Evolutionary conservation across 2,888 invertebrate species (phyloP).

Genomic region (Stenodera caucasica): DNA sequence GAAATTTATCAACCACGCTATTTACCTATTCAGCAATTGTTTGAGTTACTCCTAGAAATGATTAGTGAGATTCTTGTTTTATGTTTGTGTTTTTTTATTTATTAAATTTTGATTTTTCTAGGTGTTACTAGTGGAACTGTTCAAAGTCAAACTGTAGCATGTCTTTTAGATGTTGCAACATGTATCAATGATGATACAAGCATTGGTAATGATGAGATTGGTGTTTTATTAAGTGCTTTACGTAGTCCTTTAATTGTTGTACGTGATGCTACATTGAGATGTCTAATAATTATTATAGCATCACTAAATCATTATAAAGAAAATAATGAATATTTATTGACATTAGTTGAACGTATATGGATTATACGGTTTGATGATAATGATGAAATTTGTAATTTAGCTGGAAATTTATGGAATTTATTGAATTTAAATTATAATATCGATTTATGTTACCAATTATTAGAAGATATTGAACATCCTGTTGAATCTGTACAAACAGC

Average conservation of each 20-base stretch:
- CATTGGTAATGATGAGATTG: slow-evolving; percentile 72
- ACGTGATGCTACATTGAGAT: slow-evolving; percentile 77
- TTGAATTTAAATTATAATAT: slow-evolving; percentile 59
- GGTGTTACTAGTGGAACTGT: slow-evolving; percentile 68
- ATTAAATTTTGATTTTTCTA: slow-evolving; percentile 38
- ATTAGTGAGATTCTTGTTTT: slow-evolving; percentile 60
- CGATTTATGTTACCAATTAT: slow-evolving; percentile 60
- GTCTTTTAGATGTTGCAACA: slow-evolving; percentile 78
- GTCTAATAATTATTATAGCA: slow-evolving; percentile 65
- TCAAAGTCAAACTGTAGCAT: slow-evolving; percentile 76
- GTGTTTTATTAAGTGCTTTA: slow-evolving; percentile 74
- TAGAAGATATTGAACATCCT: slow-evolving; percentile 76
- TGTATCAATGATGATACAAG: slow-evolving; percentile 71
- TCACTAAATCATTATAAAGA: slow-evolving; percentile 66
- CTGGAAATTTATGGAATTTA: slow-evolving; percentile 65
- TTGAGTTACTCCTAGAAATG: slow-evolving; percentile 75
- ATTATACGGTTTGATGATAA: slow-evolving; percentile 80
- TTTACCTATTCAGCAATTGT: slow-evolving; percentile 81
- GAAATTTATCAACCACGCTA: slow-evolving; percentile 73
- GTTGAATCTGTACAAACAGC: slow-evolving; percentile 82
- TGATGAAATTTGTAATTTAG: slow-evolving; percentile 71
- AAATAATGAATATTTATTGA: slow-evolving; percentile 62
- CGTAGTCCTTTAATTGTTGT: slow-evolving; percentile 73
- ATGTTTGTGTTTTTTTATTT: background rate
- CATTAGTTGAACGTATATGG: slow-evolving; percentile 75